phyloP scores from a whole-genome alignment of 2,797 vertebrate genomes.

The Anabas testudineus region DNA sequence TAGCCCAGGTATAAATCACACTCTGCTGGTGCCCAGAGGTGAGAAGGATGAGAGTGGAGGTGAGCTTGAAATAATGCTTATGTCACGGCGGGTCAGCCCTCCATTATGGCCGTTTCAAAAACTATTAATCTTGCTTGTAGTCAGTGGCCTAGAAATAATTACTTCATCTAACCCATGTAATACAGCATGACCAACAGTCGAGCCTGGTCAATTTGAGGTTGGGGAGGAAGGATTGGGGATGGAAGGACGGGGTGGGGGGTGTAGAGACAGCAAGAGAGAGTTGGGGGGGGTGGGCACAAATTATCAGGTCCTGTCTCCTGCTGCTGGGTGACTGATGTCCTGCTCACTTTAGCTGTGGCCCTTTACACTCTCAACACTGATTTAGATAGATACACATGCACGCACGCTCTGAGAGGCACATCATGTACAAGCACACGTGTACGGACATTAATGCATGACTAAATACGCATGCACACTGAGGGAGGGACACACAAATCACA shows the following conservation, averaged over 20 bases:
- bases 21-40: slow-evolving; percentile 89
- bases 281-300: slow-evolving; percentile 71
- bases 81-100: slow-evolving; percentile 91
- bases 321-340: slow-evolving; percentile 79
- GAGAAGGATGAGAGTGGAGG: slow-evolving; percentile 90
- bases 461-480: slow-evolving; percentile 33
- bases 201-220: slow-evolving; percentile 86
- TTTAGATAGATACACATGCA: slow-evolving; percentile 77
- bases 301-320: slow-evolving; percentile 80
- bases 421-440: slow-evolving; percentile 50
- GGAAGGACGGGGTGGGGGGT: background rate
- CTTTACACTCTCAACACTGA: slow-evolving; percentile 75
- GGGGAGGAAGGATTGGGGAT: slow-evolving; percentile 57
- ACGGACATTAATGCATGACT: slow-evolving; percentile 52
- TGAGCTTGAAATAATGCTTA: slow-evolving; percentile 94
- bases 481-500: slow-evolving; percentile 39
- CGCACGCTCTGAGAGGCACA: slow-evolving; percentile 48
- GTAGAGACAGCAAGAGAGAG: slow-evolving; percentile 21
- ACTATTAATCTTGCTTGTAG: slow-evolving; percentile 94
- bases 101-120: slow-evolving; percentile 94
- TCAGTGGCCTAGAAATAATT: slow-evolving; percentile 92
- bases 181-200: slow-evolving; percentile 87
- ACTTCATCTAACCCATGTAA: slow-evolving; percentile 90
- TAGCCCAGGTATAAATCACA: slow-evolving; percentile 90
- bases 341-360: slow-evolving; percentile 72